Evolutionary conservation across 2,797 vertebrate species (phyloP).

Genomic region (Propithecus perrieri): DNA sequence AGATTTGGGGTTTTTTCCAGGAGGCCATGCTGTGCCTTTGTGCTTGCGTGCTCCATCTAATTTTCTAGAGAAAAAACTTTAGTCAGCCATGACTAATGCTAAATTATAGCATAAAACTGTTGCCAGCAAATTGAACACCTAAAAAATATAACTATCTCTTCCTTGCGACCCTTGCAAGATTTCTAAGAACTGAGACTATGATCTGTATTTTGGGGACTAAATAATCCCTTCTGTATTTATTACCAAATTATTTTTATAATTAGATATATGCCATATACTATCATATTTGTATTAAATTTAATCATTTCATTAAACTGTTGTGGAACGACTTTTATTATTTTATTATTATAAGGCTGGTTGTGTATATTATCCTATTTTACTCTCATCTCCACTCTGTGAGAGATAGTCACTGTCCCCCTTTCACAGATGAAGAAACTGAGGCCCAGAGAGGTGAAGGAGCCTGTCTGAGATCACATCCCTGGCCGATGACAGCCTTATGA

Average conservation of each 20-base stretch:
- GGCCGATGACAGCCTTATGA: not conserved
- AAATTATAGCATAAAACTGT: not conserved
- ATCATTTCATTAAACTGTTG: not conserved
- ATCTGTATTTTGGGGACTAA: not conserved
- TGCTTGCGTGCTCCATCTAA: not conserved
- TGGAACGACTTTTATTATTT: not conserved
- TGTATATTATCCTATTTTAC: not conserved
- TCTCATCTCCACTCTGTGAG: not conserved
- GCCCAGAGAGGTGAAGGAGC: not conserved
- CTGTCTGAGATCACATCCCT: not conserved
- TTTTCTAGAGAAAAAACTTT: slow-evolving; percentile 54
- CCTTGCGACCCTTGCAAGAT: not conserved
- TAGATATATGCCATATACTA: not conserved
- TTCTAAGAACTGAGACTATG: not conserved
- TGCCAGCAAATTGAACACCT: not conserved
- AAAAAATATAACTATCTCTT: not conserved
- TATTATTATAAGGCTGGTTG: not conserved
- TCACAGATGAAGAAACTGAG: not conserved
- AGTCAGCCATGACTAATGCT: slow-evolving; percentile 26
- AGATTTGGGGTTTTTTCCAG: not conserved
- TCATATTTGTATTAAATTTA: not conserved
- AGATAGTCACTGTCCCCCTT: not conserved
- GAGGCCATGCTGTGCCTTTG: not conserved
- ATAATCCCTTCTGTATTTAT: not conserved
- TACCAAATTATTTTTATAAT: not conserved